Evolutionary conservation across 2,797 vertebrate species (phyloP), one percentile per base, ranked within the genome.

Genomic region (Ptychadena robeensis): DNA sequence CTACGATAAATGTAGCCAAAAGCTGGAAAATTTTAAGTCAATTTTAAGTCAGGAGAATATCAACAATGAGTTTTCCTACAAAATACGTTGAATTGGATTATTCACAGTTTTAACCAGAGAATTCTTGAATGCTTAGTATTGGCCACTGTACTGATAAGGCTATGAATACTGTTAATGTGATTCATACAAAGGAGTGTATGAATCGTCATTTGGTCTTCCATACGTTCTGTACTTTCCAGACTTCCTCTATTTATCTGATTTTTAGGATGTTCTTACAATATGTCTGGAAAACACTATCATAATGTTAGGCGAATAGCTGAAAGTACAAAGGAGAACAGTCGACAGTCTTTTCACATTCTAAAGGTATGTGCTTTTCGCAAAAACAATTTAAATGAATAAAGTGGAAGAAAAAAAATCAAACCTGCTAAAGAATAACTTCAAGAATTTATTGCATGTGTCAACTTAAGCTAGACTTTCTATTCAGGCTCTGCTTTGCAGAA

Each of bases 391-490:
- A 38, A 40, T 40, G 6, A 48, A 66, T 44, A 65, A 30, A 18
- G n/a, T 80, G 25, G 12, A 61, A 25, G 8, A 8, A 78, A 25
- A 78, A 30, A 64, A 57, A 67, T 37, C 64, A 37, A 12, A 66
- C 53, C 63, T 73, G 9, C 9, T 67, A 66, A 74, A 74, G 68
- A 18, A 59, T 37, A 68, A 9, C 40, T 73, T 73, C 11, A 73
- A 53, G 22, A 67, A 82, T 82, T 59, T 75, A 82, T 74, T 67
- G 44, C 25, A 68, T 7, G n/a, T 75, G 72, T 75, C 64, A 75
- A 59, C 15, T 31, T n/a, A 81, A 73, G 4, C 37, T 28, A 71
- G 34, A 38, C 37, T 73, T 32, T 59, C 64, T 61, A 44, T 61
- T 81, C 31, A 81, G 22, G 18, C 8, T 65, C 59, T 72, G 25